Conservation (phyloP, 2,797 vertebrate genomes). For the Hirundo rustica region DNA sequence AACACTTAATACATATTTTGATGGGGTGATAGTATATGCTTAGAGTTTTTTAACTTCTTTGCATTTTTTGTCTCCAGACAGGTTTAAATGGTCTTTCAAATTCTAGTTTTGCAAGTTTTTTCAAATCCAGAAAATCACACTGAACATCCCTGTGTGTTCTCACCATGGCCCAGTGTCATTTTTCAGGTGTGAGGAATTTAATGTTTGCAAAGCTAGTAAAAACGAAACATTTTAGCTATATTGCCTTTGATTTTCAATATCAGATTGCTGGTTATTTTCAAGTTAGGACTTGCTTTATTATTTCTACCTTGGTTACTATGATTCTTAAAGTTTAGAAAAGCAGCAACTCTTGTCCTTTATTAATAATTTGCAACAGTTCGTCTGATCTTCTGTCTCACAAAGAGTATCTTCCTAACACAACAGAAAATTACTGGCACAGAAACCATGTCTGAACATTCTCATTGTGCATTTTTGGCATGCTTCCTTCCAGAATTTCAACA, state of each 20-base stretch:
- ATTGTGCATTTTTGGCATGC: conserved; percentile 1
- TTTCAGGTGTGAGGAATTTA: neutral
- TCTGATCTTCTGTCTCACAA: neutral
- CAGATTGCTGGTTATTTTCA: neutral
- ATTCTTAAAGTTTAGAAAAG: neutral
- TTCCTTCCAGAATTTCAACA: conserved; percentile 10
- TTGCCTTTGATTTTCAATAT: neutral
- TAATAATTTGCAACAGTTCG: neutral
- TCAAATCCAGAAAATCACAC: neutral
- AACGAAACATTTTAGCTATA: neutral
- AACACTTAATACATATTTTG: neutral
- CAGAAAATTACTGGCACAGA: conserved; percentile 18
- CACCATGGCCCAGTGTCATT: neutral
- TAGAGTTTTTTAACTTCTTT: neutral
- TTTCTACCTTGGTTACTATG: neutral
- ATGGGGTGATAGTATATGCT: neutral
- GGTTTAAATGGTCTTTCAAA: neutral
- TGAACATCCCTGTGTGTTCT: neutral
- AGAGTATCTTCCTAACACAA: neutral
- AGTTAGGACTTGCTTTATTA: neutral
- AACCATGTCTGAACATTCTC: neutral
- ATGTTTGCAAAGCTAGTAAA: neutral
- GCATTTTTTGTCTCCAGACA: neutral
- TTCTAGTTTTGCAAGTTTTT: neutral
- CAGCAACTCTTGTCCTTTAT: neutral